These are phyloP conservation scores for Dermatemys mawii DNA, from an alignment of 2,113 vertebrate genomes.

Conservation along the genomic window DNA sequence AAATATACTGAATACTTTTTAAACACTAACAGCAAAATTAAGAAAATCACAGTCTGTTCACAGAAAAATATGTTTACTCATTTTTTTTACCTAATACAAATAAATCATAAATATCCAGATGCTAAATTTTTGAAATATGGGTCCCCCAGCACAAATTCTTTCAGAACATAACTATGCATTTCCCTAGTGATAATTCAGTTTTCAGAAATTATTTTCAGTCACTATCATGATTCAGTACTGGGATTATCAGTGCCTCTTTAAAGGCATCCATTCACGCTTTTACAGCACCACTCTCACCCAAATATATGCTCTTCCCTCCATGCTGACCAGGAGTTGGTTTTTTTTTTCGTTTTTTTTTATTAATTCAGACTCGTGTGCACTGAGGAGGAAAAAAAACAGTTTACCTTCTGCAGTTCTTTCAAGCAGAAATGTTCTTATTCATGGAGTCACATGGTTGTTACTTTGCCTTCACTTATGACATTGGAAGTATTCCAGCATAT, in stretches of 20 bases:
- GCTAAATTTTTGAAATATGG: not conserved
- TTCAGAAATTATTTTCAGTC: not conserved
- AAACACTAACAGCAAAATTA: not conserved
- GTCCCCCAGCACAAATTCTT: not conserved
- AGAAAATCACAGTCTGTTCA: not conserved
- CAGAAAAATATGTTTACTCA: not conserved
- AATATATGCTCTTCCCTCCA: not conserved
- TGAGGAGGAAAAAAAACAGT: not conserved
- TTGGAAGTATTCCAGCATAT: not conserved
- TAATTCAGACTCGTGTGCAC: not conserved
- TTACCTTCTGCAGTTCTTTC: not conserved
- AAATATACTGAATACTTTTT: not conserved
- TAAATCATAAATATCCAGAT: not conserved
- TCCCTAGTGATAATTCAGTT: not conserved
- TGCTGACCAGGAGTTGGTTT: not conserved
- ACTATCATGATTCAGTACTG: not conserved
- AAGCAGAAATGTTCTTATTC: not conserved
- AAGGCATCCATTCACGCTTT: rapidly evolving
- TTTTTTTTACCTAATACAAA: not conserved
- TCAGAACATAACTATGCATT: not conserved
- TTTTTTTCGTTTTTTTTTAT: not conserved
- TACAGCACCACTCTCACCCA: not conserved
- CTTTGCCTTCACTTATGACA: conserved; percentile 24
- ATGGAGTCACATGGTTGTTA: not conserved
- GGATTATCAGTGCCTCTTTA: not conserved